These are phyloP conservation scores for Anolis carolinensis DNA, from an alignment of 2,113 vertebrate genomes.

Conservation along the genomic window DNA sequence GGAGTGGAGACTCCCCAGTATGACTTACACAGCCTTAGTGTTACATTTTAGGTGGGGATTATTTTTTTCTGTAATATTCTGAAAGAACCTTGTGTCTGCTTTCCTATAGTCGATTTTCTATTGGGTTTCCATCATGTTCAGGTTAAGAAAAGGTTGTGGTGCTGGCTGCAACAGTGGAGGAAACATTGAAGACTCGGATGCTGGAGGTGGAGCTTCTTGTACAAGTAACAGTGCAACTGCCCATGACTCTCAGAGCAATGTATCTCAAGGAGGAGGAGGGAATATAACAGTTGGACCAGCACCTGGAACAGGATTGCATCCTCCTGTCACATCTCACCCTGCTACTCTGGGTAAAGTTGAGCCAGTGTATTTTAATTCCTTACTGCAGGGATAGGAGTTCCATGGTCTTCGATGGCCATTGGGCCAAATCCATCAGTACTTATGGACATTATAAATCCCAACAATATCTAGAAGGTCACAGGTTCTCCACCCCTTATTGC, in stretches of 20 bases:
- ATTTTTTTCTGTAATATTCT: background rate
- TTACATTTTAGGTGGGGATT: background rate
- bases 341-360: conserved; percentile 81
- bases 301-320: conserved; percentile 78
- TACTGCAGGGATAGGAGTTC: background rate
- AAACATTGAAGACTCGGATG: conserved; percentile 95
- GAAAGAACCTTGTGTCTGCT: background rate
- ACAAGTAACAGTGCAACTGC: conserved; percentile 84
- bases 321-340: conserved; percentile 81
- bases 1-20: background rate
- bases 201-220: conserved; percentile 86
- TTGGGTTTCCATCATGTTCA: conserved; percentile 56
- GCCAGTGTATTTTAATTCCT: background rate
- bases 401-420: background rate
- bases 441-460: too few species aligned
- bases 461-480: background rate
- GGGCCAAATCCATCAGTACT: background rate
- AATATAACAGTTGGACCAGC: conserved; percentile 74
- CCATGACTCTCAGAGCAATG: conserved; percentile 86
- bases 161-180: conserved; percentile 98
- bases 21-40: background rate
- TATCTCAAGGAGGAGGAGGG: conserved; percentile 74
- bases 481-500: background rate
- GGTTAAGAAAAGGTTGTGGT: conserved; percentile 95
- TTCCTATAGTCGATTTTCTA: conserved; percentile 10